Conservation (phyloP, 2,797 vertebrate genomes). For the Psittacula echo region DNA sequence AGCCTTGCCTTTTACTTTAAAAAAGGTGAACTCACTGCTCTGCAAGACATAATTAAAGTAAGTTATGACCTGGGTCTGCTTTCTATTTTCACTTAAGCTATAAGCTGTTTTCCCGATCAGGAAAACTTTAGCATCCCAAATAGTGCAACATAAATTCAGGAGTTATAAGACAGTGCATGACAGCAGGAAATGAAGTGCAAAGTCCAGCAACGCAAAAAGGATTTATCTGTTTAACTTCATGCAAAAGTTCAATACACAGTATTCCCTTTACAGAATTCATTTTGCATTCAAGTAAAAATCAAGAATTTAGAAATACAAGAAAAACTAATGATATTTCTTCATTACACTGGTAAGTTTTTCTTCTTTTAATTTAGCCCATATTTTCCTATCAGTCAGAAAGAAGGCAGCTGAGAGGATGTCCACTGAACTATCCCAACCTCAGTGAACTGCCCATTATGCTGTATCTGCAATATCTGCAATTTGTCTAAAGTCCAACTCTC, state of each 20-base stretch:
- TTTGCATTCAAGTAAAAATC: not conserved
- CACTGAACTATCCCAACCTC: not conserved
- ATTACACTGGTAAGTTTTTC: not conserved
- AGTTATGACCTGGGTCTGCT: not conserved
- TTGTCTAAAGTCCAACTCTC: not conserved
- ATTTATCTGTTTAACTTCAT: not conserved
- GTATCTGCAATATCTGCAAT: not conserved
- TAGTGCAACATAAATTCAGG: not conserved
- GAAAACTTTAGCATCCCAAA: not conserved
- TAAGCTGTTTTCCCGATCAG: not conserved
- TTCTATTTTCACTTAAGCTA: not conserved
- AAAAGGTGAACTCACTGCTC: not conserved
- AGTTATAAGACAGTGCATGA: not conserved
- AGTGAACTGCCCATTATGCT: not conserved
- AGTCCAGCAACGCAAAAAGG: not conserved
- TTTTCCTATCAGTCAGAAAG: not conserved
- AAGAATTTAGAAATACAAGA: not conserved
- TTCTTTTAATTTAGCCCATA: not conserved
- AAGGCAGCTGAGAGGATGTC: not conserved
- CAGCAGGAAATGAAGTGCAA: not conserved
- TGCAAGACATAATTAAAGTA: not conserved
- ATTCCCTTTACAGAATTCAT: not conserved
- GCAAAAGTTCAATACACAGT: not conserved
- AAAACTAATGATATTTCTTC: not conserved
- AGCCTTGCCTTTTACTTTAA: not conserved